Conservation (phyloP, 2,797 vertebrate genomes). For the Sebastes wilsoni region DNA sequence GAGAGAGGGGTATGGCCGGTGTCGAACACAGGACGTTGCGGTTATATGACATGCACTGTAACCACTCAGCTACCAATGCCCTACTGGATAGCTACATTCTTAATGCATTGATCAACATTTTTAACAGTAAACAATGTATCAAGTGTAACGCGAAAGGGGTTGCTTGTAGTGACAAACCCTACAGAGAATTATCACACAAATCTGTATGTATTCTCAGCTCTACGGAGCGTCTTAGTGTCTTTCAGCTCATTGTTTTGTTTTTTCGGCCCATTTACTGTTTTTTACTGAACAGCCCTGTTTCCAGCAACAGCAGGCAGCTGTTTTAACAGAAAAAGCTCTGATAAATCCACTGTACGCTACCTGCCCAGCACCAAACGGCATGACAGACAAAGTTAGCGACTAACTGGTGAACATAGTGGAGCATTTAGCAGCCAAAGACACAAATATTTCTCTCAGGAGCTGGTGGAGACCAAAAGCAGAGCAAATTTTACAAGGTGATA, state of each 20-base stretch:
- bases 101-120: neutral
- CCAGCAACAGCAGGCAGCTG: neutral
- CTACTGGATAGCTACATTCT: accelerated
- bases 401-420: neutral
- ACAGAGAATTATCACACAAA: neutral
- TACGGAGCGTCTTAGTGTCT: neutral
- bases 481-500: neutral
- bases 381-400: neutral
- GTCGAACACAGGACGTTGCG: no score
- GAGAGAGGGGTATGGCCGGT: no score
- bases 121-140: neutral
- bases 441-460: neutral
- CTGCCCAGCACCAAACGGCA: neutral
- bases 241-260: neutral
- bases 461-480: neutral
- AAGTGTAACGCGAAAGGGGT: neutral
- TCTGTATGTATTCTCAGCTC: neutral
- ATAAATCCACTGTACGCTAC: neutral
- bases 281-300: neutral
- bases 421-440: neutral
- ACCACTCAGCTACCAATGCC: no score
- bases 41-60: no score
- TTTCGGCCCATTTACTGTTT: neutral
- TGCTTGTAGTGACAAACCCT: neutral
- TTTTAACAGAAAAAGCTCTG: neutral